These are phyloP conservation scores for Noctua janthina DNA, from an alignment of 2,888 invertebrate species.

Conservation along the genomic window DNA sequence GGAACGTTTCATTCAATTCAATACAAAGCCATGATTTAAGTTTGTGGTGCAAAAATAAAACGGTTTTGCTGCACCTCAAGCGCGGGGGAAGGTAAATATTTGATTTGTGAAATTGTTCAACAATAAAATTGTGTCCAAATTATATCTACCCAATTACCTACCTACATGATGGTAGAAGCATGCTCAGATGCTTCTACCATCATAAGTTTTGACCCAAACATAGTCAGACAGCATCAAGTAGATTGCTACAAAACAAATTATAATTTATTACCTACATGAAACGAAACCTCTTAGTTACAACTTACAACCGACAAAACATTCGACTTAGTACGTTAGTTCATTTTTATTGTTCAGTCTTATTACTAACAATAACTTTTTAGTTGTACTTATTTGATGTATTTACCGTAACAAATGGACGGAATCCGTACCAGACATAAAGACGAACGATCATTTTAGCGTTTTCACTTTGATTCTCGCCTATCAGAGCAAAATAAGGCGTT, in stretches of 20 bases:
- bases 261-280: slow-evolving; percentile 23
- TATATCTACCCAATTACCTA: not conserved
- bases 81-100: not conserved
- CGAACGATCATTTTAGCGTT: slow-evolving; percentile 56
- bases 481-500: slow-evolving; percentile 62
- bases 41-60: not conserved
- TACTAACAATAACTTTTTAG: slow-evolving; percentile 50
- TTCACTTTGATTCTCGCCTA: slow-evolving; percentile 60
- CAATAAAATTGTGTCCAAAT: not conserved
- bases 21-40: not conserved
- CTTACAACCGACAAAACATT: slow-evolving; percentile 27
- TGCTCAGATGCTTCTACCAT: too few relatives aligned
- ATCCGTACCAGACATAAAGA: slow-evolving; percentile 55
- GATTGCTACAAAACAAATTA: slow-evolving; percentile 12
- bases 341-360: slow-evolving; percentile 56
- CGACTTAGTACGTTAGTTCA: slow-evolving; percentile 27
- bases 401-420: slow-evolving; percentile 46
- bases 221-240: not conserved
- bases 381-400: slow-evolving; percentile 32
- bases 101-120: not conserved
- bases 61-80: not conserved
- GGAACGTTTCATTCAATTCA: not conserved
- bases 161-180: not conserved
- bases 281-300: slow-evolving; percentile 11
- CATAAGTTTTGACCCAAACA: not conserved